Evolutionary conservation across 1,140 invertebrate genomes (phyloP).

Genomic region (Drosophila ficusphila): DNA sequence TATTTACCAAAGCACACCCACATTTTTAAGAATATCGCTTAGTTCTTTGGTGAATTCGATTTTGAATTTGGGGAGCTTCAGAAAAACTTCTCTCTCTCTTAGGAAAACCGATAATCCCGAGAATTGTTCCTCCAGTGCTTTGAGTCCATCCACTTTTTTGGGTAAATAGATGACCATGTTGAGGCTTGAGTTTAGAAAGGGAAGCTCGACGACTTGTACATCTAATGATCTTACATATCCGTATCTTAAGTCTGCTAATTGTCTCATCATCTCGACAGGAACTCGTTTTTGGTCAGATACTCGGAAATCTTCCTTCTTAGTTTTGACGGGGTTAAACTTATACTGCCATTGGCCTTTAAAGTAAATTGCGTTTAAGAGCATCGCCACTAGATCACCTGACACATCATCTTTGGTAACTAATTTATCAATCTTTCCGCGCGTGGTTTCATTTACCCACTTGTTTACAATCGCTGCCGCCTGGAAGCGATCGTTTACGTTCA

Average conservation of each 20-base stretch:
- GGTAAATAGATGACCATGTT: constrained; percentile 87
- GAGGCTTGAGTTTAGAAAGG: constrained; percentile 81
- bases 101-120: constrained; percentile 64
- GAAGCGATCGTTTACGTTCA: constrained; percentile 83
- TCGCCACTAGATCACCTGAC: constrained; percentile 39
- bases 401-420: constrained; percentile 73
- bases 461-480: constrained; percentile 85
- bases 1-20: constrained; percentile 33
- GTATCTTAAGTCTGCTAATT: constrained; percentile 62
- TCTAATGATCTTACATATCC: constrained; percentile 53
- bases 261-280: constrained; percentile 85
- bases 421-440: constrained; percentile 86
- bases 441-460: constrained; percentile 86
- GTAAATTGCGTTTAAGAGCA: constrained; percentile 88
- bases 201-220: constrained; percentile 54
- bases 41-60: constrained; percentile 85
- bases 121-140: constrained; percentile 84
- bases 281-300: constrained; percentile 30
- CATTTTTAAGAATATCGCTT: constrained; percentile 84
- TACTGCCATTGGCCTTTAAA: constrained; percentile 84
- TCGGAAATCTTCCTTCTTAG: neutral
- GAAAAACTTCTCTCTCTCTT: too few species aligned
- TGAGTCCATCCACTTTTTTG: constrained; percentile 84
- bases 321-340: constrained; percentile 12
- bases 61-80: constrained; percentile 88